Percentiles rank a stretch among this genome's conserved stretches.
Evolutionary conservation across 2,113 vertebrate genomes (phyloP).

Genomic region (Heteronetta atricapilla): DNA sequence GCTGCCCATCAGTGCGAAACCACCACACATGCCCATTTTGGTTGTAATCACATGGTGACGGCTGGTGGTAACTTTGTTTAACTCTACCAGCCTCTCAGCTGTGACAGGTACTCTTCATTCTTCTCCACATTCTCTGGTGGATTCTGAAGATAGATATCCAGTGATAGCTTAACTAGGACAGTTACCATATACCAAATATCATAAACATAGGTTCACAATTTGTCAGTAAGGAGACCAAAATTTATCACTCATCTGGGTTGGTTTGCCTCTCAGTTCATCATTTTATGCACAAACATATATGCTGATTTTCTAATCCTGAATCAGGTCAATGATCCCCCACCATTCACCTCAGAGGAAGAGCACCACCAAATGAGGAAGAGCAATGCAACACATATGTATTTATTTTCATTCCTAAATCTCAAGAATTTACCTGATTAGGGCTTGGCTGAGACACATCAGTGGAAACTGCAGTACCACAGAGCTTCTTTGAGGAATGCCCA

Average conservation of each 20-base stretch:
- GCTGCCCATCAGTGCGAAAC: no score
- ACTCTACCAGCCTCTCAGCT: background rate
- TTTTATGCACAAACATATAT: no score
- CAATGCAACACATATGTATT: background rate
- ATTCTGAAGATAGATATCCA: background rate
- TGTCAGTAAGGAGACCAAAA: background rate
- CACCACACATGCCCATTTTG: background rate
- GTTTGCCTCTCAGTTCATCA: background rate
- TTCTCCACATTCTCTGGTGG: background rate
- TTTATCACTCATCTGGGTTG: background rate
- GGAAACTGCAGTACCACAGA: background rate
- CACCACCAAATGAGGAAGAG: background rate
- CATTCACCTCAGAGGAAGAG: background rate
- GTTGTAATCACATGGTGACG: background rate
- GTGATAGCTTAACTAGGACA: rapidly evolving
- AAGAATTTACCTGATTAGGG: background rate
- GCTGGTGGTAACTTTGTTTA: background rate
- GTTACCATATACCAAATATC: no score
- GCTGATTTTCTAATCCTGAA: background rate
- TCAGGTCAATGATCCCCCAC: background rate
- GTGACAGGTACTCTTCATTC: background rate
- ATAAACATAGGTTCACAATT: background rate
- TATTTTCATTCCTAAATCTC: background rate
- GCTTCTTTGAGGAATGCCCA: background rate
- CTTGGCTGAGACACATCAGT: background rate